A percentile compares a stretch with the other conserved stretches of the same genome.
Evolutionary conservation across 2,797 vertebrate genomes (phyloP).

Genomic region (Spheniscus humboldti): DNA sequence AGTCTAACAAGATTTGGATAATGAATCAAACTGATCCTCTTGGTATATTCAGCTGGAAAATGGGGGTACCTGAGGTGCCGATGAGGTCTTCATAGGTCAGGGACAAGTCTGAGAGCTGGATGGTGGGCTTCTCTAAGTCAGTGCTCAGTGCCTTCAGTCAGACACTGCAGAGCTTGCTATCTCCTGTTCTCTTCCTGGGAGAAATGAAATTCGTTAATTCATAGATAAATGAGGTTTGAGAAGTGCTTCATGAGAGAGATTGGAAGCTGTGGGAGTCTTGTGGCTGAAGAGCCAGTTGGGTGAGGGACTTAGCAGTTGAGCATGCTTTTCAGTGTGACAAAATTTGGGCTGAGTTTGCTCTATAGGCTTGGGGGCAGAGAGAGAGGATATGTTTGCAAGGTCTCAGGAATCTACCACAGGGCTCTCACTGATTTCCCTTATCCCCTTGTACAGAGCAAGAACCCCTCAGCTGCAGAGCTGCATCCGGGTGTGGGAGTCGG

Average conservation of each 20-base stretch:
- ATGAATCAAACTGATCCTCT: neutral
- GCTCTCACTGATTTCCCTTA: neutral
- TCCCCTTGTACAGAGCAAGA: neutral
- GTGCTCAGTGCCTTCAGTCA: neutral
- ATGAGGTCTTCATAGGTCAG: neutral
- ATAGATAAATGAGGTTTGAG: neutral
- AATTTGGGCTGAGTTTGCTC: neutral
- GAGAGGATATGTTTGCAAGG: neutral
- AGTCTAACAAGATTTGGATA: neutral
- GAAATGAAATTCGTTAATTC: neutral
- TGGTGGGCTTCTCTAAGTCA: neutral
- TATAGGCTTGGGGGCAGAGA: neutral
- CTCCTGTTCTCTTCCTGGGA: neutral
- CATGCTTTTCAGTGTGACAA: neutral
- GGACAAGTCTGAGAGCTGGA: neutral
- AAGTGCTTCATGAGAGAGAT: neutral
- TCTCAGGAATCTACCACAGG: neutral
- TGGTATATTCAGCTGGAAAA: neutral
- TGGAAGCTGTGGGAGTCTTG: neutral
- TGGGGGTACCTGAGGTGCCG: neutral
- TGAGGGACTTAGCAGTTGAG: neutral
- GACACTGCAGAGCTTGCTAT: neutral
- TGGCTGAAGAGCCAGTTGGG: neutral
- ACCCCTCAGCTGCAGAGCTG: neutral
- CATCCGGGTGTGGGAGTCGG: fast-evolving